Conservation (phyloP, 2,888 invertebrate species). For the Leptopilina myrica region DNA sequence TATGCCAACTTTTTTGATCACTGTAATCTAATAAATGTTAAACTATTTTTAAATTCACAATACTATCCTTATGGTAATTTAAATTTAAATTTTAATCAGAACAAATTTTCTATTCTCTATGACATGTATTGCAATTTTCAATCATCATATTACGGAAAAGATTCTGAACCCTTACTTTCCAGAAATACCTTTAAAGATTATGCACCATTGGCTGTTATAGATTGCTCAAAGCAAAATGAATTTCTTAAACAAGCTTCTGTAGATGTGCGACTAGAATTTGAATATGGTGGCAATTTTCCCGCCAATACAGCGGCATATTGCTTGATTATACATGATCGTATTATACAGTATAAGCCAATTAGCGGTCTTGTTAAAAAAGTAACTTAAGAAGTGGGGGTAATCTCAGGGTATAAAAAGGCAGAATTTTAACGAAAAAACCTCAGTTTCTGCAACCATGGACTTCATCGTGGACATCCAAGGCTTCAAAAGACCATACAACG, state of each 20-base stretch:
- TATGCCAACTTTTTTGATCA: not conserved
- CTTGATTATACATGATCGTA: not conserved
- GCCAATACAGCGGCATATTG: constrained; percentile 1
- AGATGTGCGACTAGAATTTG: not conserved
- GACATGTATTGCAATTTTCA: constrained; percentile 1
- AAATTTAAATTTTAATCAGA: constrained; percentile 1
- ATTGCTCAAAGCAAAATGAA: not conserved
- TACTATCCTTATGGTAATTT: not conserved
- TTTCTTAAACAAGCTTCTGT: not conserved
- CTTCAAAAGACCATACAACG: constrained; percentile 41
- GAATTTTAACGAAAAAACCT: not conserved
- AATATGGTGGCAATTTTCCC: not conserved
- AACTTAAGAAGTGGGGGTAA: not conserved
- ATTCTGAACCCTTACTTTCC: not conserved
- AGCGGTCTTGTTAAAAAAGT: not conserved
- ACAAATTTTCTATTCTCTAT: not conserved
- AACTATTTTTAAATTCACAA: not conserved
- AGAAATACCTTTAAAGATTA: not conserved
- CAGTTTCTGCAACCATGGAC: constrained; percentile 33
- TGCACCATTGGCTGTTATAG: not conserved
- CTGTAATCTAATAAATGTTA: not conserved
- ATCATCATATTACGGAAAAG: not conserved
- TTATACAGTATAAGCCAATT: no score
- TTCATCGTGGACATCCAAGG: constrained; percentile 47
- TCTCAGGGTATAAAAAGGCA: not conserved